These are phyloP conservation scores for Pyrocephalus nanus DNA, from an alignment of 2,797 vertebrate genomes.

Conservation along the genomic window DNA sequence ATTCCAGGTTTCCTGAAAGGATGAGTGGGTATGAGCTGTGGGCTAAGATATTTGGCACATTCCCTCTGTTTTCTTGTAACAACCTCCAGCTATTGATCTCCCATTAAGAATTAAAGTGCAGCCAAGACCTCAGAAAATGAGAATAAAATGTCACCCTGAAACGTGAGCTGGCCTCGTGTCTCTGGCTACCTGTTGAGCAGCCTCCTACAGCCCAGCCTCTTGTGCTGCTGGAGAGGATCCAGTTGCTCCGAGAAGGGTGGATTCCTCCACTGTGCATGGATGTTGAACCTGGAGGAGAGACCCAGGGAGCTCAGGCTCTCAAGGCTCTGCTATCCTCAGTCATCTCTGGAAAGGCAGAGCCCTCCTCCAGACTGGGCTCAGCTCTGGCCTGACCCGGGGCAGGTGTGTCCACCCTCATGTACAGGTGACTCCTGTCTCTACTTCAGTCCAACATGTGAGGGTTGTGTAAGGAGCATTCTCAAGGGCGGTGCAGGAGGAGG, in stretches of 20 bases:
- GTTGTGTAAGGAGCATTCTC: no score
- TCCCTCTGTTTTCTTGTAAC: neutral
- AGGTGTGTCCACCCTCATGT: neutral
- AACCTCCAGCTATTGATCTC: neutral
- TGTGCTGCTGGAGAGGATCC: neutral
- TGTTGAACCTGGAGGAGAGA: neutral
- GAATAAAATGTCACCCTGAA: neutral
- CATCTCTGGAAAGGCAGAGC: neutral
- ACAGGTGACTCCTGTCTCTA: neutral
- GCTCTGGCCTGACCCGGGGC: neutral
- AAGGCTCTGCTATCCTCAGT: neutral
- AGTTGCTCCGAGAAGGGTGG: neutral
- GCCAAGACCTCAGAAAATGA: neutral
- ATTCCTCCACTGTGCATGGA: neutral
- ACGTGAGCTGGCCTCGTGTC: neutral
- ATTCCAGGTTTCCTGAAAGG: neutral
- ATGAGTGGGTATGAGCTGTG: neutral
- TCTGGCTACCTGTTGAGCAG: neutral
- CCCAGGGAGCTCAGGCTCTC: neutral
- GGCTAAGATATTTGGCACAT: neutral
- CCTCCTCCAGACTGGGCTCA: accelerated
- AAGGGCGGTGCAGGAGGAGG: neutral
- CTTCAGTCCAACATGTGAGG: neutral
- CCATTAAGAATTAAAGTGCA: neutral
- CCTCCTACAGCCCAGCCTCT: neutral